A percentile compares a stretch with the other conserved stretches of the same genome.
Evolutionary conservation across 2,888 invertebrate genomes (phyloP).

Genomic region (Nasonia oneida): DNA sequence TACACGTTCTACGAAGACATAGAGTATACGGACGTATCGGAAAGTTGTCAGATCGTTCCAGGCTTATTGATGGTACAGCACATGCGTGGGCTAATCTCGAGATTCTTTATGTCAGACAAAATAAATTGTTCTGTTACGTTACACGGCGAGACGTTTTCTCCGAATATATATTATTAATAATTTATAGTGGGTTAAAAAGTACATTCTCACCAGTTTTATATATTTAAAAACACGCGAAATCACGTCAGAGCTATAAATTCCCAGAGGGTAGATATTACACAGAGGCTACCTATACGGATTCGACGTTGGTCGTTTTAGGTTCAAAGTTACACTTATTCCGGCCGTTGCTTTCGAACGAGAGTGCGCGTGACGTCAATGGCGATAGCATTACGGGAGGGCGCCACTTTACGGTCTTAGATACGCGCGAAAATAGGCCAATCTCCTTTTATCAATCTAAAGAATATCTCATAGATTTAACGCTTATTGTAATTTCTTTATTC

Average conservation of each 20-base stretch:
- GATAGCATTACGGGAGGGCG: constrained; percentile 36
- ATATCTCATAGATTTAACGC: neutral
- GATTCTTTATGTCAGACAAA: too few relatives aligned
- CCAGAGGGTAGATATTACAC: neutral
- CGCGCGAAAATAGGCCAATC: constrained; percentile 12
- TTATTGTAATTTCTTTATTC: neutral
- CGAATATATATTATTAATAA: neutral
- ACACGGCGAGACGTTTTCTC: neutral
- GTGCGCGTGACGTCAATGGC: constrained; percentile 34
- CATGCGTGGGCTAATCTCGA: neutral
- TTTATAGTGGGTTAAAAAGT: neutral
- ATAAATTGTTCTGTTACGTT: neutral
- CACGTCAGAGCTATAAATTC: neutral
- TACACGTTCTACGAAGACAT: neutral
- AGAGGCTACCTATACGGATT: neutral
- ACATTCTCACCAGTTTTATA: neutral
- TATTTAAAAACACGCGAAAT: neutral
- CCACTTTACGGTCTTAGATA: constrained; percentile 28
- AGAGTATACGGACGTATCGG: neutral
- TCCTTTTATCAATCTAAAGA: neutral
- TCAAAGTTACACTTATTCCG: constrained; percentile 49
- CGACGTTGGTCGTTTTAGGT: constrained; percentile 19
- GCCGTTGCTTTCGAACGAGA: constrained; percentile 16
- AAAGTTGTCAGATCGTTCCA: neutral
- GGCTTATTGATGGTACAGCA: neutral